phyloP scores from a whole-genome alignment of 2,888 invertebrate genomes.

The Rhorus exstirpatorius region DNA sequence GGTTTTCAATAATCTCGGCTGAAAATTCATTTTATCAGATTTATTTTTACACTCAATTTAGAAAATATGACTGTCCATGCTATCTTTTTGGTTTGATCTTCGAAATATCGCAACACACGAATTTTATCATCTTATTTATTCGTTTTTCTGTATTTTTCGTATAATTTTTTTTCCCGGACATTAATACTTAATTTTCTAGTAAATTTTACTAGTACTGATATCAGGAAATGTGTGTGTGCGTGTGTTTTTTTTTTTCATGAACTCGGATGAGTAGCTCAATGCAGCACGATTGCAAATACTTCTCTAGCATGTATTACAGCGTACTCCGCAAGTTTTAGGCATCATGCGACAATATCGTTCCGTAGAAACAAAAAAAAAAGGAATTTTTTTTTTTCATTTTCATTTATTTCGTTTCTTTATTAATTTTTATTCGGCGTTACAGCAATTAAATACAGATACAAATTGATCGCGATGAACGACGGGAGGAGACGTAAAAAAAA shows the following conservation, averaged over 20 bases:
- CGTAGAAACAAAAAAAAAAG: slow-evolving; percentile 60
- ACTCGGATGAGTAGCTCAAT: slow-evolving; percentile 66
- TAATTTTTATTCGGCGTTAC: slow-evolving; percentile 29
- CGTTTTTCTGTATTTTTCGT: slow-evolving; percentile 75
- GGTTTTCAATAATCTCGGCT: too few relatives aligned
- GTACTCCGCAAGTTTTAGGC: slow-evolving; percentile 70
- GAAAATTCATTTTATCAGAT: too few relatives aligned
- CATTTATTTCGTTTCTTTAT: slow-evolving; percentile 1
- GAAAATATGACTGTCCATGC: not conserved
- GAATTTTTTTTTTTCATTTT: not conserved
- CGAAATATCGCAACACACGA: slow-evolving; percentile 10
- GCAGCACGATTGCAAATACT: slow-evolving; percentile 67
- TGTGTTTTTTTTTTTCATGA: slow-evolving; percentile 47
- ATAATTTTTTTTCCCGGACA: slow-evolving; percentile 78
- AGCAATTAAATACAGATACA: slow-evolving; percentile 42
- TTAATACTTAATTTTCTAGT: slow-evolving; percentile 78
- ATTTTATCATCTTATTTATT: slow-evolving; percentile 80
- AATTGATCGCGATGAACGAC: slow-evolving; percentile 38
- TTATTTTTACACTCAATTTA: not conserved
- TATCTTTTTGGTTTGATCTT: too few relatives aligned
- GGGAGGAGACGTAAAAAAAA: slow-evolving; percentile 39
- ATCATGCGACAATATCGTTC: slow-evolving; percentile 67
- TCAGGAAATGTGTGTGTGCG: slow-evolving; percentile 77
- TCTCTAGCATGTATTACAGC: slow-evolving; percentile 60
- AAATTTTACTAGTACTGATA: slow-evolving; percentile 77